Percentiles rank a stretch among this genome's conserved stretches.
Evolutionary conservation across 2,113 vertebrate species (phyloP).

Genomic region (Crotophaga sulcirostris): DNA sequence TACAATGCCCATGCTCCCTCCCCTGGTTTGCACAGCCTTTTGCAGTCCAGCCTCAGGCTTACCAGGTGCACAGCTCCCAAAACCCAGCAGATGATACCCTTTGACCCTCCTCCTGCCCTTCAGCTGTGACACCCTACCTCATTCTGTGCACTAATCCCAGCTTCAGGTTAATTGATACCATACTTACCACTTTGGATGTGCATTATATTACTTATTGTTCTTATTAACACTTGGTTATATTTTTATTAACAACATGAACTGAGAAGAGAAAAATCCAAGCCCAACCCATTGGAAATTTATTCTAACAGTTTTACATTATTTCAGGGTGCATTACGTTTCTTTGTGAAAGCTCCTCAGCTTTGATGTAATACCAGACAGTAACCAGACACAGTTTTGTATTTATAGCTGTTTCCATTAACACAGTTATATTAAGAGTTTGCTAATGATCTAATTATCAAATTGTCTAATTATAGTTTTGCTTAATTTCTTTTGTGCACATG

Average conservation of each 20-base stretch:
- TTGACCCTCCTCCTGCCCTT: neutral
- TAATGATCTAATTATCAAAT: slow-evolving; percentile 52
- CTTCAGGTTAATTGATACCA: neutral
- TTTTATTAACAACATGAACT: neutral
- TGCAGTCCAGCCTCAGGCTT: neutral
- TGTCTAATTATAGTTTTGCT: slow-evolving; percentile 2
- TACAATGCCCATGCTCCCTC: neutral
- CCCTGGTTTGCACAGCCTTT: neutral
- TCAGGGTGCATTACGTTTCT: neutral
- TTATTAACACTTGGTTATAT: neutral
- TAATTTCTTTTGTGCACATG: slow-evolving; percentile 8
- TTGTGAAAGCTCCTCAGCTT: neutral
- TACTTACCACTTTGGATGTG: neutral
- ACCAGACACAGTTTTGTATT: neutral
- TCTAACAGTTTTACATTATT: neutral
- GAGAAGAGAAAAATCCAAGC: neutral
- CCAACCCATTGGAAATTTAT: neutral
- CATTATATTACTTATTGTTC: neutral
- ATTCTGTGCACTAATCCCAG: neutral
- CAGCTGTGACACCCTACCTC: rapidly evolving
- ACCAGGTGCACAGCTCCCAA: neutral
- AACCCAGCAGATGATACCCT: neutral
- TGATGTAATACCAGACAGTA: neutral
- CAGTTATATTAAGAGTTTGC: slow-evolving; percentile 17
- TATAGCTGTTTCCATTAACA: neutral